Evolutionary conservation across 35 echinoderm and acorn worm genomes (phyloP), one percentile per base, ranked within the genome.

Genomic region (Heliocidaris tuberculata): DNA sequence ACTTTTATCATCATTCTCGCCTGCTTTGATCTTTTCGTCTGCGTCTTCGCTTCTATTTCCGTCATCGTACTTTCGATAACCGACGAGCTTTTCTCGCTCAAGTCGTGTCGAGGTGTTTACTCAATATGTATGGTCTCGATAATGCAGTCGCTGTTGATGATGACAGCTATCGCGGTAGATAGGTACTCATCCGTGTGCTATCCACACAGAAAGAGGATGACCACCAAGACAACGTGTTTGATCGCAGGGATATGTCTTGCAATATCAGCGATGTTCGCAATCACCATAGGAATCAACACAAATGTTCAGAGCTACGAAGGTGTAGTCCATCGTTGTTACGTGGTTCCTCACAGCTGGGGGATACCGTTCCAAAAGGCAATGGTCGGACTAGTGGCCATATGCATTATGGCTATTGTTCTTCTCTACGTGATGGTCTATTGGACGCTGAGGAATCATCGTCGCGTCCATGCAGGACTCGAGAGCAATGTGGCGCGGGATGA

Each of bases 141-240:
- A 15, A 24, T 89, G 87, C 87, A 89, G 87, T 89, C 87, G 31
- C 47, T 89, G 87, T 89, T 89, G 87, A 42, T 89, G 31, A 48
- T 32, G 31, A 89, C 87, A 16, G 31, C 87, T 13, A 89, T 89
- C 21, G 87, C 87, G 21, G 19, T n/a, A 4, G 87, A 89, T 42
- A n/a, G 87, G 47, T 89, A 42, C 32, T 32, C 47, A 4, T 24
- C 32, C 31, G 24, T 89, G 47, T 89, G 87, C 87, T 48, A 42
- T 89, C 87, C 87, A 89, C 87, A 89, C 27, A 31, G 47, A n/a
- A 32, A 89, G 47, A 89, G 31, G 31, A 9, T 89, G 31, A 42
- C 31, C 12, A 89, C 31, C 7, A 89, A 24, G 47, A n/a, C 11
- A 35, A 48, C 87, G 87, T 32, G 31, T 32, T 42, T 89, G 47